phyloP scores from a whole-genome alignment of 2,113 vertebrate genomes.

The Menura novaehollandiae region DNA sequence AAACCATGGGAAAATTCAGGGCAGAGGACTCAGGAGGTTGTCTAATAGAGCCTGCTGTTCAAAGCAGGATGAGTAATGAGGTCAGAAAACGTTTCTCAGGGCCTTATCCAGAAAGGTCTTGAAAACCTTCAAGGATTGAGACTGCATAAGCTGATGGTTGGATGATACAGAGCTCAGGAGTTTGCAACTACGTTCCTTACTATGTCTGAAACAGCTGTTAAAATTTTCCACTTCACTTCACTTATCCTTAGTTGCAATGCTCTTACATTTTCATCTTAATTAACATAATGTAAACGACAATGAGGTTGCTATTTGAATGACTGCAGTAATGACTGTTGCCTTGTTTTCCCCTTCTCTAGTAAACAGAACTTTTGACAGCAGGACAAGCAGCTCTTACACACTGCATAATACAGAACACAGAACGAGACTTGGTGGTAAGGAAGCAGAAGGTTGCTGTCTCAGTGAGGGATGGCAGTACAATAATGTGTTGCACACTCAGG shows the following conservation, averaged over 20 bases:
- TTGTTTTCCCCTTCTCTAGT: background rate
- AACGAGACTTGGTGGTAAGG: background rate
- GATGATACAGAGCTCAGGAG: background rate
- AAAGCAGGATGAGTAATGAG: background rate
- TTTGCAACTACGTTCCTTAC: background rate
- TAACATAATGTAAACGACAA: background rate
- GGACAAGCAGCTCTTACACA: background rate
- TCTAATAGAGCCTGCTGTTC: background rate
- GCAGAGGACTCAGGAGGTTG: background rate
- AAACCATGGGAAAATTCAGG: background rate
- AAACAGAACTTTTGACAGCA: background rate
- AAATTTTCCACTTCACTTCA: background rate
- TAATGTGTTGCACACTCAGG: background rate
- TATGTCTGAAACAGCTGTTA: background rate
- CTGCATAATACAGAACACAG: background rate
- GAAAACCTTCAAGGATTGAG: background rate
- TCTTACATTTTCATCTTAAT: background rate
- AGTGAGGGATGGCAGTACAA: accelerated
- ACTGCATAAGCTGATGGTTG: background rate
- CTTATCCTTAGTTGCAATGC: background rate
- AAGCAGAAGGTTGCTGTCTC: background rate
- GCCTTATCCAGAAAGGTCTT: background rate
- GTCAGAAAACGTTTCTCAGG: background rate
- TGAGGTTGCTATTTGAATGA: background rate
- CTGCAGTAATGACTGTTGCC: background rate